A percentile compares a stretch with the other conserved stretches of the same genome.
These are phyloP conservation scores for Patella caerulea DNA, from an alignment of 2,888 invertebrate species.

Conservation along the genomic window DNA sequence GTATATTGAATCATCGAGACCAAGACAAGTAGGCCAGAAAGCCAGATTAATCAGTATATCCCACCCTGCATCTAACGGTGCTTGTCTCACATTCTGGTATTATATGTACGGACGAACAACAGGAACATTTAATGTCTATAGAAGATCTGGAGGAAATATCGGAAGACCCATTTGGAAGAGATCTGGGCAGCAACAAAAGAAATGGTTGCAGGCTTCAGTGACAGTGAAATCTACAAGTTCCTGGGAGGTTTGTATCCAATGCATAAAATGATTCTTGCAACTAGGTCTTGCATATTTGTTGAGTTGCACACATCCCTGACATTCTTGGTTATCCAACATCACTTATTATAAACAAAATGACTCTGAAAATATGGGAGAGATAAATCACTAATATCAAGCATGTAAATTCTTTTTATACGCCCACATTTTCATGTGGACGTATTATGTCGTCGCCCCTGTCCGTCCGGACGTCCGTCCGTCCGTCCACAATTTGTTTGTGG, in stretches of 20 bases:
- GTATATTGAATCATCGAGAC: constrained; percentile 50
- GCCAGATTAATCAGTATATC: constrained; percentile 42
- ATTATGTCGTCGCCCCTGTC: too few species aligned
- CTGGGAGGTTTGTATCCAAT: constrained; percentile 46
- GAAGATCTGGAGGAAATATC: constrained; percentile 32
- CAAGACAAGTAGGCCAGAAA: constrained; percentile 39
- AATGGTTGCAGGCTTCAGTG: constrained; percentile 50
- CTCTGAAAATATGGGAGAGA: too few species aligned
- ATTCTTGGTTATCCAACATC: too few species aligned
- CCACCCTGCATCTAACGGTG: constrained; percentile 35
- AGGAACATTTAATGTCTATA: constrained; percentile 50
- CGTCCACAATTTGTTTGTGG: too few species aligned
- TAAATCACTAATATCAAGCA: too few species aligned
- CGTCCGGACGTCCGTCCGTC: too few species aligned
- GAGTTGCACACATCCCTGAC: too few species aligned
- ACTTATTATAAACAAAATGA: too few species aligned
- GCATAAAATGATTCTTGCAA: too few species aligned
- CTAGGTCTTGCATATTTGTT: too few species aligned
- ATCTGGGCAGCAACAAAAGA: constrained; percentile 51
- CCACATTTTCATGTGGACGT: too few species aligned
- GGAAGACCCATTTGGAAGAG: constrained; percentile 37
- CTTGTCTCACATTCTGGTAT: constrained; percentile 57
- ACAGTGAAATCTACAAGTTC: constrained; percentile 44
- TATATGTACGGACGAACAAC: constrained; percentile 54
- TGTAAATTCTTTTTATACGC: too few species aligned